Base-by-base conservation (phyloP, 2,113 vertebrate species). In the Podarcis raffonei region DNA sequence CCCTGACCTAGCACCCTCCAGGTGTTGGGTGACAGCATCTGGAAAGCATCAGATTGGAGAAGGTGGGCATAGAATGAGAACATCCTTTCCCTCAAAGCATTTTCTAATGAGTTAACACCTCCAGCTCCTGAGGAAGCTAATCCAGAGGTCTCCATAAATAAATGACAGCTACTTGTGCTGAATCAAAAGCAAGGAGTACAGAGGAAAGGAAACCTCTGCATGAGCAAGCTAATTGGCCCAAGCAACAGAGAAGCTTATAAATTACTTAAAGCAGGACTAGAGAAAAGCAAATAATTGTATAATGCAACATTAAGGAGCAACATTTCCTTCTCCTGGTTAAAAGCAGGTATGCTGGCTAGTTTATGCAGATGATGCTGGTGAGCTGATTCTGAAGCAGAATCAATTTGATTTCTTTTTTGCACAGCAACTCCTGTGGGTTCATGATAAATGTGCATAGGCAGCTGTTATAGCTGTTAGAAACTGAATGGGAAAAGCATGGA, bases 211-310 rank as follows among this genome's bases (percentile, higher is more conserved):
- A 68, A 83, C 86, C 91, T 89, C 7, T 82, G n/a, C n/a, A 90
- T 92, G 37, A 62, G 37, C 88, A 90, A 92, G 20, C 66, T 91
- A 94, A 93, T 94, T 95, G 87, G 80, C 90, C 69, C 66, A 80
- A 90, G 78, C 78, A 93, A 78, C 5, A 93, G 94, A 94, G 86
- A 89, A 93, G 39, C 72, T 91, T 89, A 89, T 91, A 94, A 95
- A 86, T 94, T 94, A 78, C 89, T 93, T 80, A 76, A 92, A 93
- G 86, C 82, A 57, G 89, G 82, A 89, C 79, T 79, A 87, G 13
- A 87, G 71, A 92, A 90, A 86, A 92, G 39, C 25, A 86, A 84
- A 68, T 93, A 89, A 93, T 93, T 92, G 87, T 76, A 90, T 80
- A 59, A 77, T 90, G 1, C 39, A 37, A 71, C 84, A 94, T 94